Base-by-base conservation (phyloP, 2,113 vertebrate genomes). In the Phaetusa simplex region DNA sequence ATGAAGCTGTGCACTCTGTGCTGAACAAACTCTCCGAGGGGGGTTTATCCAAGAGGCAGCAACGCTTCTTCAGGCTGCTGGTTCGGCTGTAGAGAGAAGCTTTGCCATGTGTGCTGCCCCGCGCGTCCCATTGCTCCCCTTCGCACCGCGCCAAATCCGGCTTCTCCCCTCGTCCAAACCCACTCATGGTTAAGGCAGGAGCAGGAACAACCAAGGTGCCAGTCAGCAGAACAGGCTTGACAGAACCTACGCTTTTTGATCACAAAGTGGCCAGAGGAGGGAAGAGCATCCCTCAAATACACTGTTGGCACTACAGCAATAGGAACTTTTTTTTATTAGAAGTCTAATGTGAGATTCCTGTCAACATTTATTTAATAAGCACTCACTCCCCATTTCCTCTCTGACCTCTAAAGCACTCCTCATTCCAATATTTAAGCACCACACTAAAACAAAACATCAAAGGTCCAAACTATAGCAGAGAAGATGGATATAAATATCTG, bases 1-100 rank as follows among this genome's bases (percentile, higher is more conserved):
- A 9, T 0, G 1, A 50, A 49, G 43, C 2, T 1, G 0, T 4
- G 56, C 2, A 8, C 66, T 55, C 74, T 14, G 50, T 0, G 0
- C 4, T 2, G 13, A 32, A 29, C 13, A 24, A 42, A 15, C 32
- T 15, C 56, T 26, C 24, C 8, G 6, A 19, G 18, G 6, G 4
- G 38, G 10, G 15, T 24, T n/a, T 19, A 29, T 9, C 62, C 55
- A 29, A 43, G 61, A 40, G 20, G 45, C 56, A 76, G 70, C 32
- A 27, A 8, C 14, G 12, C 30, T 19, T 59, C 62, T 49, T 42
- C 58, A 36, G 20, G 53, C 24, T 76, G 65, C n/a, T 4, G 5
- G 9, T 23, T 29, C 45, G 20, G 4, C 0, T 1, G 24, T 4
- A 45, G 19, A 49, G 40, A 38, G 34, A 45, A 8, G 4, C 27